phyloP scores from a whole-genome alignment of 1,140 invertebrate species.

The Pogonomyrmex californicus region DNA sequence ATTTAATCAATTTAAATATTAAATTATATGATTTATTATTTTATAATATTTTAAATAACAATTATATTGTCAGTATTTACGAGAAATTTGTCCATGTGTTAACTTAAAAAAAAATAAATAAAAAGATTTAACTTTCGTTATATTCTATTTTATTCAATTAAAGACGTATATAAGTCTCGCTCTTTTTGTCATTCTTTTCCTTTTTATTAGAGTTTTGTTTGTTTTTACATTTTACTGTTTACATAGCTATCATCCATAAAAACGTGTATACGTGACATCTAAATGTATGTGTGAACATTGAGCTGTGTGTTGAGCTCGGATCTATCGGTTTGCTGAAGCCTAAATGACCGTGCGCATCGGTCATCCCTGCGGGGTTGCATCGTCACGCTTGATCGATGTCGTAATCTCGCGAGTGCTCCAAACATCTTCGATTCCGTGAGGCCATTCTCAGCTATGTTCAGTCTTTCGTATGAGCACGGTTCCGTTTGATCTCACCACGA shows the following conservation, averaged over 20 bases:
- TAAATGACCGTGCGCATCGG: background rate
- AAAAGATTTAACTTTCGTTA: background rate
- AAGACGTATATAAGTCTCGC: background rate
- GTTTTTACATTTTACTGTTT: background rate
- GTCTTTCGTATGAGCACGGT: background rate
- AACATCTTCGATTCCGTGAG: background rate
- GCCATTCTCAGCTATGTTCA: background rate
- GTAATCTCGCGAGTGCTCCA: background rate
- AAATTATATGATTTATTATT: background rate
- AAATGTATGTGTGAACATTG: too few relatives aligned
- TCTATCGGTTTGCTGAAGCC: background rate
- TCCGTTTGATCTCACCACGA: background rate
- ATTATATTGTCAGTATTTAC: background rate
- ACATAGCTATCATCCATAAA: background rate
- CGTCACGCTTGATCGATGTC: background rate
- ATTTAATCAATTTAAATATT: background rate
- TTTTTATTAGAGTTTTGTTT: background rate
- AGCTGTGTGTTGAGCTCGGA: background rate
- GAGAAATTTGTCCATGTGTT: background rate
- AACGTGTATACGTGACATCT: background rate
- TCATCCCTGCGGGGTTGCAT: background rate
- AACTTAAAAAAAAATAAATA: background rate
- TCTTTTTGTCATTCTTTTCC: background rate
- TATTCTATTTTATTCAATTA: background rate
- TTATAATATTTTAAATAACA: conserved; percentile 5